These are phyloP conservation scores for Campylorhamphus procurvoides DNA, from an alignment of 2,113 vertebrate species.

Conservation along the genomic window DNA sequence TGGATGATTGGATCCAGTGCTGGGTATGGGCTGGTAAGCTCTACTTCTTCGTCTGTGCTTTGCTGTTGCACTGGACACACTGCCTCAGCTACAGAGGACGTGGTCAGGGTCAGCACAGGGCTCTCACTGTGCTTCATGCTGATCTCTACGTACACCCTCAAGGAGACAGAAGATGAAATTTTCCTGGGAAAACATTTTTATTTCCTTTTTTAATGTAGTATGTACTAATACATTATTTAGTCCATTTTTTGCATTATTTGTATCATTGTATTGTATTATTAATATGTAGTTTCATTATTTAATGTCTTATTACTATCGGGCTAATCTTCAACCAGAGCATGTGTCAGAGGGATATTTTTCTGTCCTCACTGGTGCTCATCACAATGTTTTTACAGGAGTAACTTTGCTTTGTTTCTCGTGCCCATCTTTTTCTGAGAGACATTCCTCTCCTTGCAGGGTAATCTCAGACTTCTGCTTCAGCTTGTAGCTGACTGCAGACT, in stretches of 20 bases:
- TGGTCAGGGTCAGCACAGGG: neutral
- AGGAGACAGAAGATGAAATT: neutral
- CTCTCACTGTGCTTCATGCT: neutral
- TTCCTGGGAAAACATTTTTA: neutral
- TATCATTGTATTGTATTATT: neutral
- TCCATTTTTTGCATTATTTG: neutral
- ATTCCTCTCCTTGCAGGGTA: neutral
- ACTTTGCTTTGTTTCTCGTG: neutral
- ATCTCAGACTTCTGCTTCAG: neutral
- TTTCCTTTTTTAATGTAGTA: neutral
- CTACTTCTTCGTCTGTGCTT: neutral
- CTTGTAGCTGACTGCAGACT: neutral
- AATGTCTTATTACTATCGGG: neutral
- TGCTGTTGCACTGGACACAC: neutral
- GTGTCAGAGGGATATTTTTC: neutral
- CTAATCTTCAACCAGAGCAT: neutral
- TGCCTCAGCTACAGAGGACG: neutral
- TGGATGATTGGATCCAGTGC: neutral
- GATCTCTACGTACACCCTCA: fast-evolving
- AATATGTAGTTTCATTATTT: neutral
- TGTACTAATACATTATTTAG: neutral
- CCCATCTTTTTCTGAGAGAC: neutral
- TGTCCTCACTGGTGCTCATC: neutral
- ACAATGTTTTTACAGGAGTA: neutral
- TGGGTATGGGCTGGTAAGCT: neutral